A percentile compares a stretch with the other conserved stretches of the same genome.
phyloP scores from a whole-genome alignment of 2,797 vertebrate species.

The Chaetodon trifasciatus region DNA sequence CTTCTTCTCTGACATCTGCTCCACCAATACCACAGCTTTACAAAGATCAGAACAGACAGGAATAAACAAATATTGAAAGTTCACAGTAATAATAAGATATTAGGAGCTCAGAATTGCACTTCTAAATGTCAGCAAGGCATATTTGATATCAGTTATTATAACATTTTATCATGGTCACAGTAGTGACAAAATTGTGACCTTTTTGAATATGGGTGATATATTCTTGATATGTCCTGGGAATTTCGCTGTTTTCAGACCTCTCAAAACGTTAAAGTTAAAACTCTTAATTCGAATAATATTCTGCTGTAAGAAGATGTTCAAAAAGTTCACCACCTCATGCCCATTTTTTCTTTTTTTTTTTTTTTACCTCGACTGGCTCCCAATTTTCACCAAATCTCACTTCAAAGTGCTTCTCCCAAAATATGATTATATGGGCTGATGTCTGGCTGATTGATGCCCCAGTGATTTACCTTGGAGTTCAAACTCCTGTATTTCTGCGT shows the following conservation, averaged over 20 bases:
- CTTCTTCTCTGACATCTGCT: constrained; percentile 13
- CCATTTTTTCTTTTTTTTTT: background rate
- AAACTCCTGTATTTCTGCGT: background rate
- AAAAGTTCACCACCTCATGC: background rate
- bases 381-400: background rate
- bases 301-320: background rate
- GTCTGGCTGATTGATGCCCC: background rate
- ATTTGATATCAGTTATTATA: background rate
- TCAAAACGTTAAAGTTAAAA: background rate
- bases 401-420: background rate
- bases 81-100: background rate
- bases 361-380: background rate
- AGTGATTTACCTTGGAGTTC: constrained; percentile 4
- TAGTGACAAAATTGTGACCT: background rate
- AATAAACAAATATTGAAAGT: background rate
- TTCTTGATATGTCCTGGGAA: background rate
- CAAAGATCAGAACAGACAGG: constrained; percentile 7
- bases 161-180: background rate
- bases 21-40: background rate
- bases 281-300: background rate
- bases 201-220: background rate
- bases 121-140: background rate
- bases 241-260: background rate
- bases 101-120: background rate
- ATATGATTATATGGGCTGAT: constrained; percentile 1